Evolutionary conservation across 1,140 invertebrate genomes (phyloP).

Genomic region (Drosophila asahinai): DNA sequence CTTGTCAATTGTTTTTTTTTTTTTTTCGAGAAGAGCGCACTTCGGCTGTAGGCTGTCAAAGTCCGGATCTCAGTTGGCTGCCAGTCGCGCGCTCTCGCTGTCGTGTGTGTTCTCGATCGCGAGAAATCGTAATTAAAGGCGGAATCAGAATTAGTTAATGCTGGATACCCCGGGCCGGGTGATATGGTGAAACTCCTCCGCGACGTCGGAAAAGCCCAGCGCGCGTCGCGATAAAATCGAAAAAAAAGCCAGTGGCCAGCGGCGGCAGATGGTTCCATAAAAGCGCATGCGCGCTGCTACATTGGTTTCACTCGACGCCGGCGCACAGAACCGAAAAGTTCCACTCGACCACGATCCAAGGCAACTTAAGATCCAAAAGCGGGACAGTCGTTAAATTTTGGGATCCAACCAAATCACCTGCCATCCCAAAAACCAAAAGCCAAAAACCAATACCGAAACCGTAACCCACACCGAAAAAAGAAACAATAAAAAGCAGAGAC

Average conservation of each 20-base stretch:
- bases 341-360: neutral
- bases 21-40: conserved; percentile 1
- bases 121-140: conserved; percentile 7
- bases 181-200: conserved; percentile 38
- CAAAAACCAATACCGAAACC: conserved; percentile 16
- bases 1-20: conserved; percentile 47
- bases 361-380: conserved; percentile 1
- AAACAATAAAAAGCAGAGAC: conserved; percentile 13
- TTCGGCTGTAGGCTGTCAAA: neutral
- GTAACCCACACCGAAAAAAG: conserved; percentile 13
- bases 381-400: conserved; percentile 7
- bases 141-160: conserved; percentile 17
- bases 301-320: conserved; percentile 60
- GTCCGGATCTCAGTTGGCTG: conserved; percentile 52
- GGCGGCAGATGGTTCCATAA: conserved; percentile 47
- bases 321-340: conserved; percentile 42
- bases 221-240: conserved; percentile 19
- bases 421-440: conserved; percentile 16
- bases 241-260: conserved; percentile 8
- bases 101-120: conserved; percentile 46
- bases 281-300: conserved; percentile 50
- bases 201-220: conserved; percentile 55
- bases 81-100: conserved; percentile 58
- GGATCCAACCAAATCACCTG: conserved; percentile 8
- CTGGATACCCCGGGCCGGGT: conserved; percentile 27